A percentile compares a stretch with the other conserved stretches of the same genome.
phyloP scores from a whole-genome alignment of 2,888 invertebrate species.

The Drosophila kanekoi region DNA sequence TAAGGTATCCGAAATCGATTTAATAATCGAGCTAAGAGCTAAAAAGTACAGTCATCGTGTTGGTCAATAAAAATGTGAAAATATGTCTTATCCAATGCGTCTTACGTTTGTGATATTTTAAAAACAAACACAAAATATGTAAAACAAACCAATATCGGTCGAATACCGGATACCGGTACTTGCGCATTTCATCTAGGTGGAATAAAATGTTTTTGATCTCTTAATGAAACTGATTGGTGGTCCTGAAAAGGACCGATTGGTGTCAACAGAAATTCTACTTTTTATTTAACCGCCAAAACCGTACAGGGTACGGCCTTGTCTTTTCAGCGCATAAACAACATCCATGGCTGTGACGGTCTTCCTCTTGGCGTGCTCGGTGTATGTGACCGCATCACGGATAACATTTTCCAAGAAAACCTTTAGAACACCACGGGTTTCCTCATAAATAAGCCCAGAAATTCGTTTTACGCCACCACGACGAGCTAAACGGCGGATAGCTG shows the following conservation, averaged over 20 bases:
- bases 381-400: conserved; percentile 88
- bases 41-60: background rate
- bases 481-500: conserved; percentile 91
- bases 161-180: background rate
- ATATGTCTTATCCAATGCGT: too few species aligned
- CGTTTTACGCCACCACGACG: conserved; percentile 89
- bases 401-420: conserved; percentile 88
- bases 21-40: background rate
- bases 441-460: conserved; percentile 91
- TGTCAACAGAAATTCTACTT: background rate
- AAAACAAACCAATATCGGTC: too few species aligned
- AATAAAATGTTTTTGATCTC: background rate
- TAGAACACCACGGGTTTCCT: conserved; percentile 90
- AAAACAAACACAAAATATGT: too few species aligned
- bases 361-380: conserved; percentile 8
- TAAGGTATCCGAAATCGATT: background rate
- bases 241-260: conserved; percentile 43
- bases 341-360: conserved; percentile 22
- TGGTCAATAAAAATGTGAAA: too few species aligned
- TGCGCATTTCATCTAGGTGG: background rate
- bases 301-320: conserved; percentile 91
- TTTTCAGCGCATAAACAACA: conserved; percentile 92
- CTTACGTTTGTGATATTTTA: too few species aligned
- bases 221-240: conserved; percentile 10
- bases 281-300: conserved; percentile 27